phyloP scores from a whole-genome alignment of 2,888 invertebrate genomes.

The Fragum fragum region DNA sequence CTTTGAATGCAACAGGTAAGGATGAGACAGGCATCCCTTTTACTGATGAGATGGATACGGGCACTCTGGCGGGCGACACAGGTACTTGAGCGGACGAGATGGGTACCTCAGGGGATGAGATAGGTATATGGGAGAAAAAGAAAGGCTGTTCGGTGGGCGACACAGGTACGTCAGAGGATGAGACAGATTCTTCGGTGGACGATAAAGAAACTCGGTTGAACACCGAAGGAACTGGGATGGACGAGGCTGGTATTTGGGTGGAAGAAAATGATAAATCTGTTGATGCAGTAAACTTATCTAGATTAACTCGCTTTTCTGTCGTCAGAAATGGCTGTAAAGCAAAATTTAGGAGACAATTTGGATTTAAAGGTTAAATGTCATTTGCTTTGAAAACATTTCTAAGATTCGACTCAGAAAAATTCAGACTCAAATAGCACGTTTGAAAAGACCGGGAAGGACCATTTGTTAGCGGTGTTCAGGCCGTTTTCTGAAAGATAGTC shows the following conservation, averaged over 20 bases:
- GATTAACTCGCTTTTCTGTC: not conserved
- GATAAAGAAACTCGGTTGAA: not conserved
- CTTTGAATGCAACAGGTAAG: no score
- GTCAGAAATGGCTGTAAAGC: constrained; percentile 3
- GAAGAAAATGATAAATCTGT: not conserved
- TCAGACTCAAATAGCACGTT: constrained; percentile 42
- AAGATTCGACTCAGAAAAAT: constrained; percentile 37
- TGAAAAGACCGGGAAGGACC: constrained; percentile 46
- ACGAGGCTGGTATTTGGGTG: not conserved
- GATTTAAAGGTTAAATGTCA: constrained; percentile 42
- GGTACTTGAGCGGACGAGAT: no score
- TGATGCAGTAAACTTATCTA: not conserved
- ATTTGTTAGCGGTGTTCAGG: constrained; percentile 44
- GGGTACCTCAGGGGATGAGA: no score
- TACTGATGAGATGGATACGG: no score
- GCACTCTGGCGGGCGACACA: no score
- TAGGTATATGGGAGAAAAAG: no score
- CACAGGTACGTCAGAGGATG: not conserved
- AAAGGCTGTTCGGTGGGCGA: not conserved
- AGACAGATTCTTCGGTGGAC: not conserved
- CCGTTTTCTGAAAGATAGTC: not conserved
- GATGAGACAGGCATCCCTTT: no score
- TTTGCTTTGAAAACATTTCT: constrained; percentile 42
- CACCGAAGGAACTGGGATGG: not conserved
- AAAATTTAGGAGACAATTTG: not conserved